Evolutionary conservation across 2,888 invertebrate species (phyloP).

Genomic region (Ophioninae sp.): DNA sequence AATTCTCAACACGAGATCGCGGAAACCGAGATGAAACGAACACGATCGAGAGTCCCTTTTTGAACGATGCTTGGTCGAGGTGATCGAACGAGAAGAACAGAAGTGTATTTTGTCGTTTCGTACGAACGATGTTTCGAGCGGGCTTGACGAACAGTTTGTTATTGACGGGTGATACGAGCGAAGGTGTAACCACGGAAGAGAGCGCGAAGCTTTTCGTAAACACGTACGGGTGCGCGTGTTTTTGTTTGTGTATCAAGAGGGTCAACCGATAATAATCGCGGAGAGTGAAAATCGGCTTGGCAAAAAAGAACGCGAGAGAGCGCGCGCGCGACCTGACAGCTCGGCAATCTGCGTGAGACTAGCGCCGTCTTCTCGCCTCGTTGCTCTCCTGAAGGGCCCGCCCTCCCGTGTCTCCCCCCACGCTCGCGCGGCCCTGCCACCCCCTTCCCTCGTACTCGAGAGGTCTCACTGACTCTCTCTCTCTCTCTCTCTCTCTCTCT

Average conservation of each 20-base stretch:
- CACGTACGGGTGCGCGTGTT: neutral
- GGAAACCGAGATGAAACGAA: neutral
- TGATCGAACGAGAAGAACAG: neutral
- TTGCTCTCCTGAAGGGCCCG: conserved; percentile 79
- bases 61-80: neutral
- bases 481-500: neutral
- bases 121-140: neutral
- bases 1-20: neutral
- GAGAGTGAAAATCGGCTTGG: conserved; percentile 20
- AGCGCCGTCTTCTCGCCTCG: conserved; percentile 76
- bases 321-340: conserved; percentile 71
- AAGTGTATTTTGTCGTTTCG: neutral
- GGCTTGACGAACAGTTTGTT: neutral
- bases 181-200: neutral
- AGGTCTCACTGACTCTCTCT: neutral
- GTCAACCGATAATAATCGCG: neutral
- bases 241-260: neutral
- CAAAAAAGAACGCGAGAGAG: conserved; percentile 17
- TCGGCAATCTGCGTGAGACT: conserved; percentile 78
- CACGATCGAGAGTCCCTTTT: neutral
- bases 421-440: conserved; percentile 26
- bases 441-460: conserved; percentile 17
- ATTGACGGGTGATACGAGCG: neutral
- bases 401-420: conserved; percentile 68
- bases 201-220: too few relatives aligned